Evolutionary conservation across 2,797 vertebrate genomes (phyloP).

Genomic region (Steatocranus sp.): DNA sequence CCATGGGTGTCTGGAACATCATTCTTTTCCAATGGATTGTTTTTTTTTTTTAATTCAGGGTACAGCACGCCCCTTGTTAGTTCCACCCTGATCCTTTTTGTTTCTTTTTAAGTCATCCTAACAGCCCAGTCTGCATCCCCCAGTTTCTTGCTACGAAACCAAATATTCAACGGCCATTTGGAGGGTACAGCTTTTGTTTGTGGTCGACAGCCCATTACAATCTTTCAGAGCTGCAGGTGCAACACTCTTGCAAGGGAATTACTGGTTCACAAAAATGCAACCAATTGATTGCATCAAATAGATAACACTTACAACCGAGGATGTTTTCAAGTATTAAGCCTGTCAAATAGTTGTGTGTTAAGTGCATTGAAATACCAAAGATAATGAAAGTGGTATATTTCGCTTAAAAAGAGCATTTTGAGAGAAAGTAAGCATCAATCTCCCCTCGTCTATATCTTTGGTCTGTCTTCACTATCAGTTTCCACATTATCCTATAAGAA

Average conservation of each 20-base stretch:
- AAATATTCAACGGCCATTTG: constrained; percentile 37
- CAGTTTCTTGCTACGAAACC: constrained; percentile 26
- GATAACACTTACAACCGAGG: not conserved
- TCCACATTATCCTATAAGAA: constrained; percentile 44
- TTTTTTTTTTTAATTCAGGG: constrained; percentile 64
- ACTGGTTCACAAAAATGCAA: constrained; percentile 27
- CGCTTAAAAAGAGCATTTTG: constrained; percentile 29
- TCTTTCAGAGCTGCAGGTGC: constrained; percentile 68
- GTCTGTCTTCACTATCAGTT: constrained; percentile 41
- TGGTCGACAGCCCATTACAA: constrained; percentile 53
- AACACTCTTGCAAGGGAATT: constrained; percentile 22
- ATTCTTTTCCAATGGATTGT: constrained; percentile 55
- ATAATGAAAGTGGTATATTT: constrained; percentile 32
- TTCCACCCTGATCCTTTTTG: constrained; percentile 58
- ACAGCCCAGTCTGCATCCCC: constrained; percentile 22
- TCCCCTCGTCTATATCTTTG: constrained; percentile 38
- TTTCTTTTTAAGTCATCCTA: constrained; percentile 28
- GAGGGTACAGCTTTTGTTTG: constrained; percentile 54
- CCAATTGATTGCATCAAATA: constrained; percentile 23
- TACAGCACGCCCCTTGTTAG: constrained; percentile 69
- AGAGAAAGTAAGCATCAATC: constrained; percentile 41
- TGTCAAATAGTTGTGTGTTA: constrained; percentile 28
- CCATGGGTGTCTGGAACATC: constrained; percentile 61
- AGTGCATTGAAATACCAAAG: constrained; percentile 28
- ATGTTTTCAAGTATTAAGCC: constrained; percentile 4